These are phyloP conservation scores for Epicampocera succincta DNA, from an alignment of 2,888 invertebrate genomes.

Conservation along the genomic window DNA sequence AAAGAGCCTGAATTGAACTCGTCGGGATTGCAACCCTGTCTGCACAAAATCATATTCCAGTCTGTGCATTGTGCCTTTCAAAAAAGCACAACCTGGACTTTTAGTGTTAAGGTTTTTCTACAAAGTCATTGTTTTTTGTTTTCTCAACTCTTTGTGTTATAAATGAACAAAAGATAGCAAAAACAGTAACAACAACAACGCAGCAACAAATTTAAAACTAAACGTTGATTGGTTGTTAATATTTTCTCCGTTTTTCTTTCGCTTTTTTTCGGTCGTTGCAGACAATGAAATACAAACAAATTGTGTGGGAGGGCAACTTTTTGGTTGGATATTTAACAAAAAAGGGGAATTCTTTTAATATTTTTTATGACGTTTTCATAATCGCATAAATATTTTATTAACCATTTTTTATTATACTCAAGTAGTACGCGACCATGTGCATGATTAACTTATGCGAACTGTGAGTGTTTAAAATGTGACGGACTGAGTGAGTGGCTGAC, in stretches of 20 bases:
- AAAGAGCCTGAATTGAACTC: too few relatives aligned
- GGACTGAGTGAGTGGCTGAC: neutral
- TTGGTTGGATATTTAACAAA: constrained; percentile 10
- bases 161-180: constrained; percentile 53
- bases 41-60: too few relatives aligned
- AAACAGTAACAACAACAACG: constrained; percentile 24
- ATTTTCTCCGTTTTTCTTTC: constrained; percentile 11
- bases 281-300: constrained; percentile 35
- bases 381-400: constrained; percentile 51
- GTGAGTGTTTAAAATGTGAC: neutral
- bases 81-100: neutral
- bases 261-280: neutral
- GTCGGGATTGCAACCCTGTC: too few relatives aligned
- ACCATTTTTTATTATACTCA: constrained; percentile 50
- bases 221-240: constrained; percentile 66
- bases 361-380: constrained; percentile 10
- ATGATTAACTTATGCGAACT: too few relatives aligned
- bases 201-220: constrained; percentile 68
- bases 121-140: constrained; percentile 52
- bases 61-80: too few relatives aligned
- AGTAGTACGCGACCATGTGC: neutral
- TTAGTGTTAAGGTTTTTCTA: constrained; percentile 43
- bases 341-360: constrained; percentile 23
- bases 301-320: constrained; percentile 54
- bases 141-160: constrained; percentile 52